Base-by-base conservation (phyloP, 1,140 invertebrate species). In the Cydia pomonella region DNA sequence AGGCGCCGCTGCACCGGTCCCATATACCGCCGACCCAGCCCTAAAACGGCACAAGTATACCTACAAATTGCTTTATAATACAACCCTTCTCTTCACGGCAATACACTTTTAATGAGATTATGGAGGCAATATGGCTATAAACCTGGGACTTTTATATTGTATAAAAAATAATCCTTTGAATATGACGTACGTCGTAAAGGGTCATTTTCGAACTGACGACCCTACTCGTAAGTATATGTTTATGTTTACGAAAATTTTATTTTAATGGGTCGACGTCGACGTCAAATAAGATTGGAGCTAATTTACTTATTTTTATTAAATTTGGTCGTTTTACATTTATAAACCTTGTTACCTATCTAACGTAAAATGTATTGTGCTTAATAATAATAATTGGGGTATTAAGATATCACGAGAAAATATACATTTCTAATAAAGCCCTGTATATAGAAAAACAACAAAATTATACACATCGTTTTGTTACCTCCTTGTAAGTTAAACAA, bases 111-210 rank as follows among this genome's bases (percentile, higher is more conserved):
- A 86, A 86, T 82, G 84, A 81, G 79, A 85, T 84, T 87, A 87
- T 87, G 87, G 87, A 88, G 81, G 83, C 82, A 86, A 82, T 87
- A 86, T 84, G 82, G 80, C 77, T 33, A 69, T 69, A 69, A 69
- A 69, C 64, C 29, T 33, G 29, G 12, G 64, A 69, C 41, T 44
- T 72, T 25, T 73, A 18, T 59, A 29, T 59, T 23, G 25, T 62
- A 73, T 16, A 73, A 73, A 33, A 47, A 73, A 44, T 72, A 72
- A 72, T 72, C 71, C 44, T 50, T 50, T 72, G 41, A 72, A 72
- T 27, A 72, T 69, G 64, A 69, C 64, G 33, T 69, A 38, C 53
- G 18, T 59, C 9, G n/a, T 29, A 27, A 69, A 69, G 29, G 64
- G 27, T 69, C 33, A 69, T 25, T 21, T 69, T 69, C 1, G 9